phyloP scores from a whole-genome alignment of 2,113 vertebrate genomes.

The Ptyas mucosa region DNA sequence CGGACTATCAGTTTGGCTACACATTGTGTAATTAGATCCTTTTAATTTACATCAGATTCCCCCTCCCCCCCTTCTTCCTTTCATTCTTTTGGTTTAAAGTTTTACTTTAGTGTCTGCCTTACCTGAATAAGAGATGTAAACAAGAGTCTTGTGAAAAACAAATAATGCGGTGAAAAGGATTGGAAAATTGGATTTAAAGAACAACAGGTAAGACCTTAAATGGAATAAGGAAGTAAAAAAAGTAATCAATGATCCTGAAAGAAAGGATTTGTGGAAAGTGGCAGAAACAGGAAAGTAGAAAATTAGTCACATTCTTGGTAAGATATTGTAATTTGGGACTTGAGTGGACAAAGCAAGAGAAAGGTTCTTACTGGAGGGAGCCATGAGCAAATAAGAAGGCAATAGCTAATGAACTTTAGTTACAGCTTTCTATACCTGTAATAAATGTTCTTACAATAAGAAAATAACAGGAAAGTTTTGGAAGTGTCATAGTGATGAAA shows the following conservation, averaged over 20 bases:
- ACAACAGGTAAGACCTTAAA: not conserved
- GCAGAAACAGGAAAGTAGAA: not conserved
- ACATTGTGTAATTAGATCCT: not conserved
- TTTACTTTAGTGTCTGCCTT: rapidly evolving
- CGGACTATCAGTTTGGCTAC: not conserved
- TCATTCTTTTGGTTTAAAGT: not conserved
- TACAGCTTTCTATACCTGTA: not conserved
- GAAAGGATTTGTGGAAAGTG: not conserved
- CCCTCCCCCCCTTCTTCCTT: not conserved
- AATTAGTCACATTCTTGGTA: not conserved
- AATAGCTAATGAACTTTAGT: not conserved
- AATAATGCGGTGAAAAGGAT: not conserved
- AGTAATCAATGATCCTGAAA: conserved; percentile 4
- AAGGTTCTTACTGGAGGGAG: not conserved
- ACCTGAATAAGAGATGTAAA: not conserved
- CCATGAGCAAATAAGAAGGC: not conserved
- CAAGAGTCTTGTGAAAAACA: not conserved
- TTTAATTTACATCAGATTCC: not conserved
- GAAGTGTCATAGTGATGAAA: not conserved
- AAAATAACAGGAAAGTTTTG: not conserved
- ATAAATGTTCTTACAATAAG: not conserved
- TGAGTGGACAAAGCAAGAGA: not conserved
- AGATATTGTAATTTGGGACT: conserved; percentile 4
- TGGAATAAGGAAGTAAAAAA: not conserved
- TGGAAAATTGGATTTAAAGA: not conserved